Percentiles rank a stretch among this genome's conserved stretches.
phyloP scores from a whole-genome alignment of 2,113 vertebrate genomes.

The Aythya baeri region DNA sequence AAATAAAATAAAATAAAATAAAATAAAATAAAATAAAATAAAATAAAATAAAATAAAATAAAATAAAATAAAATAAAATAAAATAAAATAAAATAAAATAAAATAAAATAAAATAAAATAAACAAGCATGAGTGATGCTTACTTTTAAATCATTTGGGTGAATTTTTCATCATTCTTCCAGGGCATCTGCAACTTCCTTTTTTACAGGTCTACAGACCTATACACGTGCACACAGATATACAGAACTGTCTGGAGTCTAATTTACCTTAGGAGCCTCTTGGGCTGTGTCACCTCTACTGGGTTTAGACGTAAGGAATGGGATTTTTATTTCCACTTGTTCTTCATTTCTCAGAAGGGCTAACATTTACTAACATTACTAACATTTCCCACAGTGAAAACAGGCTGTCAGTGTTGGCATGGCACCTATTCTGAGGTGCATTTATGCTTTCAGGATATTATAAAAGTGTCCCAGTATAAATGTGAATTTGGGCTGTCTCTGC shows the following conservation, averaged over 20 bases:
- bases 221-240: background rate
- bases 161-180: background rate
- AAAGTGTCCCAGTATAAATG: background rate
- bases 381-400: background rate
- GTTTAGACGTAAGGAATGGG: background rate
- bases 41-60: background rate
- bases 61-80: background rate
- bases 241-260: background rate
- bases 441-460: background rate
- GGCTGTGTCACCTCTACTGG: background rate
- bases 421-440: background rate
- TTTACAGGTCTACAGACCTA: background rate
- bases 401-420: background rate
- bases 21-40: background rate
- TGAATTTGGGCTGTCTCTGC: conserved; percentile 19
- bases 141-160: background rate
- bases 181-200: background rate
- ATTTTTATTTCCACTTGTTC: conserved; percentile 12
- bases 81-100: background rate
- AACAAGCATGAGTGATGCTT: background rate
- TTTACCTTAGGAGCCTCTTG: background rate
- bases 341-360: background rate
- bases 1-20: background rate
- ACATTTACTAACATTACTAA: background rate
- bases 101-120: background rate